Conservation (phyloP, 2,888 invertebrate species). For the Imbricaverruca yamaguchii region DNA sequence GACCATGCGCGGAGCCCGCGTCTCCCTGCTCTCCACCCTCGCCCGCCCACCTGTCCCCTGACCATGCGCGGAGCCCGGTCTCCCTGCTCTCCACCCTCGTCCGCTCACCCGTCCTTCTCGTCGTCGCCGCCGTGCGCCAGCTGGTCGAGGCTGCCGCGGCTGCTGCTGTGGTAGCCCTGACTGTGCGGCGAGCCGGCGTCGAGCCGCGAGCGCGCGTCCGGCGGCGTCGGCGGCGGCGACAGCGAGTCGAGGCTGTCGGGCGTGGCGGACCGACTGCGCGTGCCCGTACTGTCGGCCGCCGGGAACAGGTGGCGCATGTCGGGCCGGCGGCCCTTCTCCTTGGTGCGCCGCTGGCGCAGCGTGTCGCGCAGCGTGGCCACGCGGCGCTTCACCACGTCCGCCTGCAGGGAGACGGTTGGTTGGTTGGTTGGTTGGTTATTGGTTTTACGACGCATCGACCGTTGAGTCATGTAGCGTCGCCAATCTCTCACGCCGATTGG, state of each 20-base stretch:
- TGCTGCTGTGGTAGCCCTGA: constrained; percentile 31
- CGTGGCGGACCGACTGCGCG: constrained; percentile 61
- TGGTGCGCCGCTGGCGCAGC: constrained; percentile 58
- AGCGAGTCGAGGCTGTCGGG: constrained; percentile 80
- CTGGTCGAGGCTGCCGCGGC: constrained; percentile 29
- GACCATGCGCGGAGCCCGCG: too few species aligned
- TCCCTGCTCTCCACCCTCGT: not conserved
- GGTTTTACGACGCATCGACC: too few species aligned
- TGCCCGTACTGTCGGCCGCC: constrained; percentile 61
- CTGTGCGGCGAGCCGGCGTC: constrained; percentile 32
- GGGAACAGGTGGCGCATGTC: constrained; percentile 77
- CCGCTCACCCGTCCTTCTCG: not conserved
- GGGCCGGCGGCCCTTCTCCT: constrained; percentile 53
- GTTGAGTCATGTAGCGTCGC: too few species aligned
- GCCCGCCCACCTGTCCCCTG: too few species aligned
- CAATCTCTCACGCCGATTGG: too few species aligned
- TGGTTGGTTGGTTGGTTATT: too few species aligned
- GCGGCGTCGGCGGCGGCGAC: constrained; percentile 45
- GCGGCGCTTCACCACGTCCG: constrained; percentile 64
- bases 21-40: too few species aligned
- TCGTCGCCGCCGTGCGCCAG: constrained; percentile 22
- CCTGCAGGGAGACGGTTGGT: constrained; percentile 49
- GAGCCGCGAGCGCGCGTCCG: constrained; percentile 40
- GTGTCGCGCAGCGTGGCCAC: constrained; percentile 70
- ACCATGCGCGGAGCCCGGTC: too few species aligned